Conservation (phyloP, 2,888 invertebrate species). For the Anorthoa munda region DNA sequence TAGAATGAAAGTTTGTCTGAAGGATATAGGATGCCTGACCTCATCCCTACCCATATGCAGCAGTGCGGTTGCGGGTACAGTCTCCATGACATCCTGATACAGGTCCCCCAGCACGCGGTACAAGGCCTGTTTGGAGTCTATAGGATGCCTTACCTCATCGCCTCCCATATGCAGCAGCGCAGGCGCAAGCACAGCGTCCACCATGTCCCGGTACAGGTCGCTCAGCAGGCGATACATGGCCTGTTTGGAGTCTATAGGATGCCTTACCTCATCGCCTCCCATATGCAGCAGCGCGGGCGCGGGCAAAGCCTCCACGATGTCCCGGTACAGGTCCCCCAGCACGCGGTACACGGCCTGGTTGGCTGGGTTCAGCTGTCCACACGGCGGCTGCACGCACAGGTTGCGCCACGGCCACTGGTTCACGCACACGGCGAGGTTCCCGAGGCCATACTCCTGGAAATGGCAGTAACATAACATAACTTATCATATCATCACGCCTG, state of each 20-base stretch:
- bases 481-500: too few relatives aligned
- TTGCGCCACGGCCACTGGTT: conserved; percentile 93
- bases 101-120: conserved; percentile 93
- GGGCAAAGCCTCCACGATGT: conserved; percentile 91
- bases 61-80: conserved; percentile 80
- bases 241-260: conserved; percentile 64
- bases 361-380: conserved; percentile 95
- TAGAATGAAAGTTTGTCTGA: too few relatives aligned
- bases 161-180: conserved; percentile 94
- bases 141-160: conserved; percentile 92
- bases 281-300: conserved; percentile 93
- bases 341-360: conserved; percentile 93
- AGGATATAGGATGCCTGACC: too few relatives aligned
- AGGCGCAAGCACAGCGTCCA: conserved; percentile 87
- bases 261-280: conserved; percentile 95
- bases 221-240: conserved; percentile 92
- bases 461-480: not conserved
- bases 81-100: conserved; percentile 92
- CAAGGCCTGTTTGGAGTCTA: conserved; percentile 76
- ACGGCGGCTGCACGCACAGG: conserved; percentile 95
- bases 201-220: conserved; percentile 93
- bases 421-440: conserved; percentile 93
- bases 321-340: conserved; percentile 93
- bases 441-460: conserved; percentile 89
- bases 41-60: too few relatives aligned